Evolutionary conservation across 1,140 invertebrate genomes (phyloP), one percentile per base, ranked within the genome.

Genomic region (Lysiphlebus fabarum): DNA sequence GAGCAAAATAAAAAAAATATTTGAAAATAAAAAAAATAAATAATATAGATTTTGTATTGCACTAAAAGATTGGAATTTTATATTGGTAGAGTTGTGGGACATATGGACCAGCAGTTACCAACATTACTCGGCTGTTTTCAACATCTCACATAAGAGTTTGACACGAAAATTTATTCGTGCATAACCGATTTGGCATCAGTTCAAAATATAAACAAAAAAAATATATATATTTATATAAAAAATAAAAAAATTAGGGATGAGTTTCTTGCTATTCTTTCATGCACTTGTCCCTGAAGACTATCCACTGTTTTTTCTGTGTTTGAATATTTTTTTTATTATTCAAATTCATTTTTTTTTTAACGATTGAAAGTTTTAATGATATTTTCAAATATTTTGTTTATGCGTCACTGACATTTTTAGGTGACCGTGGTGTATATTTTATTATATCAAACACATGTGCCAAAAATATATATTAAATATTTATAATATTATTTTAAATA

Each of bases 121-220:
- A 42, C 41, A 26, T 26, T 40, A 33, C 41, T 41, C 37, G 33
- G 36, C 36, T 45, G 45, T 55, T 60, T 71, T 68, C 70, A 59
- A 61, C 59, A 66, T 51, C 54, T 53, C 50, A 26, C 17, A 26
- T 45, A 12, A 43, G 65, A 74, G 69, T 76, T 76, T 75, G 74
- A 76, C 74, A 74, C 75, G 71, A 67, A 75, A 78, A 78, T 78
- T 76, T 75, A 76, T 74, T 77, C 74, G 71, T 66, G 74, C 71
- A 75, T 77, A 75, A 76, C 73, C 70, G 72, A 75, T 76, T 76
- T 75, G 76, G 75, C 58, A 60, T 37, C 36, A 48, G 58, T 60
- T 60, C 58, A 60, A 60, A 53, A 45, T 9, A 45, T 45, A 26
- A 26, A 26, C 17, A 26, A 26, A 26, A 26, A 26, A 26, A 26